phyloP scores from a whole-genome alignment of 1,140 invertebrate genomes.

The Bombus waltoni region DNA sequence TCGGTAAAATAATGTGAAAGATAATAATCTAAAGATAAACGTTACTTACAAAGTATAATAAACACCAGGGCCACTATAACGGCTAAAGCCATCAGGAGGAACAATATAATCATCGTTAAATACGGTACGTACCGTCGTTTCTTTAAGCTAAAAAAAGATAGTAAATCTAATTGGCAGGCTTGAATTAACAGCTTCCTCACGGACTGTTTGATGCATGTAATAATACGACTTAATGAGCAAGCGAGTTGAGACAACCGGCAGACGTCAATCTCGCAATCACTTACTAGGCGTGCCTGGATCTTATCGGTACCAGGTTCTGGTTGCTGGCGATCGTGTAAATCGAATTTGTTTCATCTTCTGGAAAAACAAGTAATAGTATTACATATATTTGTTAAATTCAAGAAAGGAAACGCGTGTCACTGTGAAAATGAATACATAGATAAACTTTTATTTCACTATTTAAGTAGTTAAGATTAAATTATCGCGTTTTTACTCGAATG shows the following conservation, averaged over 20 bases:
- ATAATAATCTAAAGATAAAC: too few relatives aligned
- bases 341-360: slow-evolving; percentile 57
- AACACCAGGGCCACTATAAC: slow-evolving; percentile 60
- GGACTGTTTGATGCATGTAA: neutral
- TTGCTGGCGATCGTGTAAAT: slow-evolving; percentile 74
- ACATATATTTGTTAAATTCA: too few relatives aligned
- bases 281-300: slow-evolving; percentile 76
- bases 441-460: too few relatives aligned
- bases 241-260: neutral
- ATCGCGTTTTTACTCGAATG: too few relatives aligned
- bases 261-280: slow-evolving; percentile 42
- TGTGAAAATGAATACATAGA: too few relatives aligned
- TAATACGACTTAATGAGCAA: slow-evolving; percentile 17
- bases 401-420: too few relatives aligned
- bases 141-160: slow-evolving; percentile 67
- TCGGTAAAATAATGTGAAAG: neutral
- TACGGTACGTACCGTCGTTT: slow-evolving; percentile 48
- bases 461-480: too few relatives aligned
- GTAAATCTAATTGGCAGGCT: slow-evolving; percentile 16
- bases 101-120: slow-evolving; percentile 46
- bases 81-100: slow-evolving; percentile 53
- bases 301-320: slow-evolving; percentile 74
- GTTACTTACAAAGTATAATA: slow-evolving; percentile 72
- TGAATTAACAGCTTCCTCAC: neutral
- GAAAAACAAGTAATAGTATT: too few relatives aligned